Evolutionary conservation across 1,140 invertebrate genomes (phyloP).

Genomic region (Caenorhabditis inopinata): DNA sequence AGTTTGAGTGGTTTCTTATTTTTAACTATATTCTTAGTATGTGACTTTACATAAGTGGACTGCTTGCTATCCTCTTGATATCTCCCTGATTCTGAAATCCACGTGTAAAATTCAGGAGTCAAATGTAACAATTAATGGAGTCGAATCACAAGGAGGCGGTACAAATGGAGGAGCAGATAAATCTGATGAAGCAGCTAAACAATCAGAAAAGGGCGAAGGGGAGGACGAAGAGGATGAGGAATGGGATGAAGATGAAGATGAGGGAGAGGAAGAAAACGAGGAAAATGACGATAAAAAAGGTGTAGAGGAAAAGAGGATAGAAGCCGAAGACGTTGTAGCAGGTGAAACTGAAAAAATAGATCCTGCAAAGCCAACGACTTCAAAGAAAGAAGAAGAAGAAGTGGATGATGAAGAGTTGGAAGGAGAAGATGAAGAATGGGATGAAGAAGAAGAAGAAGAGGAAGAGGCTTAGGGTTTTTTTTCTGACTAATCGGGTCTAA

Average conservation of each 20-base stretch:
- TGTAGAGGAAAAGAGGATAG: neutral
- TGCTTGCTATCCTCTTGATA: too few species aligned
- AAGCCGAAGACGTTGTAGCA: conserved; percentile 8
- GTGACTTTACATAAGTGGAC: too few species aligned
- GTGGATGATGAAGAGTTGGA: conserved; percentile 39
- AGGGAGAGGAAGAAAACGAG: neutral
- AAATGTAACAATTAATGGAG: neutral
- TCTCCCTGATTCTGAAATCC: too few species aligned
- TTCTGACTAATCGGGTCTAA: neutral
- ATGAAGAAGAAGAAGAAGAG: conserved; percentile 37
- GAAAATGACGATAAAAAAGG: neutral
- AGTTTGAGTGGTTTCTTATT: too few species aligned
- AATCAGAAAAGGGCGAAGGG: neutral
- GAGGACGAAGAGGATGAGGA: neutral
- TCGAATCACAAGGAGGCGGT: neutral
- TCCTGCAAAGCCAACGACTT: neutral
- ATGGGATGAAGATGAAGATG: neutral
- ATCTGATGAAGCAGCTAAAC: conserved; percentile 18
- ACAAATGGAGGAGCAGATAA: neutral
- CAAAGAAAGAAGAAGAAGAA: conserved; percentile 43
- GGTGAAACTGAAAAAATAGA: conserved; percentile 29
- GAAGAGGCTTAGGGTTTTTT: neutral
- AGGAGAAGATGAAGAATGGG: conserved; percentile 42
- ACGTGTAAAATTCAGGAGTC: neutral
- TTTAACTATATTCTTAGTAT: too few species aligned